These are phyloP conservation scores for Cheirogaleus medius DNA, from an alignment of 2,113 vertebrate genomes.

Conservation along the genomic window DNA sequence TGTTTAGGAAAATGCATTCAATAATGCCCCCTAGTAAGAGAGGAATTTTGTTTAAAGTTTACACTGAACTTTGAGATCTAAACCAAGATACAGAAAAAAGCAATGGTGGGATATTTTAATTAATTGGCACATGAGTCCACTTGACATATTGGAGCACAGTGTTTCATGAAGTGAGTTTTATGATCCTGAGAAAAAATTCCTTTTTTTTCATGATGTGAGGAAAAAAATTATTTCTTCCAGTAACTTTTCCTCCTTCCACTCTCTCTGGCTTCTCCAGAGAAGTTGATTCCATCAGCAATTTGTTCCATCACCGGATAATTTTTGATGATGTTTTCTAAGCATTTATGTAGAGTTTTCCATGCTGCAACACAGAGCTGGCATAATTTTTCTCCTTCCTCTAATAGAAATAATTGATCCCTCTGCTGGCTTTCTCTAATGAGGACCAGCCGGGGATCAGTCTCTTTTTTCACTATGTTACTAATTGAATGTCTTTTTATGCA, in stretches of 20 bases:
- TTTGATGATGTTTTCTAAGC: neutral
- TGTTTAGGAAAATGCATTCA: conserved; percentile 12
- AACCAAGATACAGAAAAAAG: neutral
- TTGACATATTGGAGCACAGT: neutral
- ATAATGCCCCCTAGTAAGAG: neutral
- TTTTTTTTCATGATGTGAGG: neutral
- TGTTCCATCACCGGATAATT: neutral
- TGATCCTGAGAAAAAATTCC: neutral
- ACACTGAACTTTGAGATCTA: neutral
- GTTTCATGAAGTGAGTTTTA: neutral
- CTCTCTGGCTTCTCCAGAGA: neutral
- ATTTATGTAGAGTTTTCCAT: conserved; percentile 23
- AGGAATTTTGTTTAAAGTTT: neutral
- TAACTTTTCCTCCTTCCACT: neutral
- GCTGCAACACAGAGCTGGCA: neutral
- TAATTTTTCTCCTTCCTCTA: neutral
- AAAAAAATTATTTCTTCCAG: neutral
- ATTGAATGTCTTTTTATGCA: conserved; percentile 1
- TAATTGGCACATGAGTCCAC: neutral
- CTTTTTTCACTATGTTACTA: neutral
- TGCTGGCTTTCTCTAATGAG: conserved; percentile 37
- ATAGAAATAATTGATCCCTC: conserved; percentile 52
- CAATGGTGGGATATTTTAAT: neutral
- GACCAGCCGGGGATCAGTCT: neutral
- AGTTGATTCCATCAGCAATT: neutral